Base-by-base conservation (phyloP, 2,113 vertebrate species). In the Maccullochella peelii region DNA sequence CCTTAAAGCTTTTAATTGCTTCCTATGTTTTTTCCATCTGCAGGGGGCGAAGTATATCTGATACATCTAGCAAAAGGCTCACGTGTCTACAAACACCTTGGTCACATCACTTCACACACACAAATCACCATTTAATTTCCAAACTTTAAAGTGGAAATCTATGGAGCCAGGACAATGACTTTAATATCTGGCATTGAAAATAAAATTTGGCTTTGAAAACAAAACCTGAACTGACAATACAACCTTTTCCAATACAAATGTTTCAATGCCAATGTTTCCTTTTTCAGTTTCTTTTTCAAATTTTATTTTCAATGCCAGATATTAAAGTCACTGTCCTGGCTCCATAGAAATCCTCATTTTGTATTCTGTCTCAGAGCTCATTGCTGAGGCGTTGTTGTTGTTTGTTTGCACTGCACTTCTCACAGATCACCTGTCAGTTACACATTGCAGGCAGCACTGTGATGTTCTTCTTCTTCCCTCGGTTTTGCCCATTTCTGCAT, bases 11-110 rank as follows among this genome's bases (percentile, higher is more conserved):
- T 95, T 97, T 95, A 95, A 96, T 95, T 95, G 93, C 94, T 96
- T 96, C 93, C 96, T 95, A 86, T 96, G 94, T 90, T 91, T 97
- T 96, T 94, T 73, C 93, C 96, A 96, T 96, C 94, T 96, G 96
- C 94, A 33, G 86, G 92, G 83, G 61, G 82, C 84, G 50, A 81
- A 42, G 33, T 55, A 25, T 8, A 47, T 76, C 18, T 68, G 10
- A 30, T 8, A n/a, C 20, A 15, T 21, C 25, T 10, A 20, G 20
- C 58, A 63, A 81, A 59, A 78, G 74, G 57, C 23, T 76, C 38
- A 5, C 10, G 40, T 55, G 66, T 70, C 50, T 6, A 5, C 18
- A 55, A 47, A 49, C 27, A 23, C 52, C 18, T 9, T 1, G 18
- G 25, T 55, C 25, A 33, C 44, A 2, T 50, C 55, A 52, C 20